Base-by-base conservation (phyloP, 2,113 vertebrate species). In the Dissostichus mawsoni region DNA sequence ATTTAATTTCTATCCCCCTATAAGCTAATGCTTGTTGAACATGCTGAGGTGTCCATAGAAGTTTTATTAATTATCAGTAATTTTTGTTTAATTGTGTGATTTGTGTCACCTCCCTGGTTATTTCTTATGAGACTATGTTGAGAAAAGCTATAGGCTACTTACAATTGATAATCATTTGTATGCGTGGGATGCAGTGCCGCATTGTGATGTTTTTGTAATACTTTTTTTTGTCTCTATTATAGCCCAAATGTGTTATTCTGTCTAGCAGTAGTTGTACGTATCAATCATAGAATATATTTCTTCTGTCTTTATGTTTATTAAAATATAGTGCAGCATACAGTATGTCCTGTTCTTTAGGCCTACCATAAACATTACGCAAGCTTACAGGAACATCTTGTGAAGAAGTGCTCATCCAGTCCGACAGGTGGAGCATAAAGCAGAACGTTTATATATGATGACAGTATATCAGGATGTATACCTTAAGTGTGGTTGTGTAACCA, bases 401-500 rank as follows among this genome's bases (percentile, higher is more conserved):
- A 18, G 55, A 74, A n/a, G 51, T 67, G 20, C 36, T 41, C 36
- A n/a, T 52, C 61, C 13, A 4, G 18, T 23, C 25, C 4, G 20
- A 56, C 62, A 61, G 44, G 33, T 53, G 58, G 20, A 74, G 9
- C 41, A 48, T 51, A 48, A 61, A 63, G 20, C 0, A 29, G 23
- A 48, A 64, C 1, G 8, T 79, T 67, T 69, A 58, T 36, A 56
- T 52, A 16, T 13, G 14, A 17, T 58, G 57, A 81, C 61, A 48
- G 50, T 69, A 55, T 45, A 59, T 47, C 76, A 68, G 62, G 71
- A 90, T 77, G 10, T 62, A 17, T 57, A 8, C 36, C 36, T 8
- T 58, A n/a, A 53, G 63, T 64, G 79, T 53, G 41, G 53, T 29
- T 53, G 23, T 86, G 47, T 77, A 82, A 86, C 68, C 53, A 23